phyloP scores from a whole-genome alignment of 2,113 vertebrate genomes.

The Daubentonia madagascariensis region DNA sequence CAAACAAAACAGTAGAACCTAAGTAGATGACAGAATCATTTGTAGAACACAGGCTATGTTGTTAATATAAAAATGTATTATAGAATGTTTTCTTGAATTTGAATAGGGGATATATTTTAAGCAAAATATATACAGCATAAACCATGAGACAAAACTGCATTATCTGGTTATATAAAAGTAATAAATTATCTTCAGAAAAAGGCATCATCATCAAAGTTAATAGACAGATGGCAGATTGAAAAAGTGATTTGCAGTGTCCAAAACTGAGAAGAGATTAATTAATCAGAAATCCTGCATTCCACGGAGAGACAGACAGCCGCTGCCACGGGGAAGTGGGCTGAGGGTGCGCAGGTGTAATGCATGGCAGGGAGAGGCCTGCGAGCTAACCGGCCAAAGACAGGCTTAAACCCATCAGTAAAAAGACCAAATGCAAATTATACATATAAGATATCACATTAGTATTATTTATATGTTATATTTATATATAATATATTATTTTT shows the following conservation, averaged over 20 bases:
- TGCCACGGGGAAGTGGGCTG: not conserved
- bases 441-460: not conserved
- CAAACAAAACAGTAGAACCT: not conserved
- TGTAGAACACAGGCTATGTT: not conserved
- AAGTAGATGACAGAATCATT: not conserved
- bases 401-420: not conserved
- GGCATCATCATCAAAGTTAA: not conserved
- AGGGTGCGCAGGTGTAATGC: not conserved
- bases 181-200: not conserved
- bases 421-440: not conserved
- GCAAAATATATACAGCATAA: not conserved
- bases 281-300: not conserved
- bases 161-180: not conserved
- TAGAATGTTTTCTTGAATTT: not conserved
- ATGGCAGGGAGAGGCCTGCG: not conserved
- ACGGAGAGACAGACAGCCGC: not conserved
- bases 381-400: not conserved
- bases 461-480: not conserved
- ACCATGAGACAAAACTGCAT: not conserved
- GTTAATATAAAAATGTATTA: not conserved
- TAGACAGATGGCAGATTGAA: not conserved
- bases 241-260: not conserved
- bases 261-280: not conserved
- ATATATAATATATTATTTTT: not conserved
- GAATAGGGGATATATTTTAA: not conserved